Base-by-base conservation (phyloP, 30 jellyfish, hydroid and myxozoan species). In the Cassiopea andromeda region DNA sequence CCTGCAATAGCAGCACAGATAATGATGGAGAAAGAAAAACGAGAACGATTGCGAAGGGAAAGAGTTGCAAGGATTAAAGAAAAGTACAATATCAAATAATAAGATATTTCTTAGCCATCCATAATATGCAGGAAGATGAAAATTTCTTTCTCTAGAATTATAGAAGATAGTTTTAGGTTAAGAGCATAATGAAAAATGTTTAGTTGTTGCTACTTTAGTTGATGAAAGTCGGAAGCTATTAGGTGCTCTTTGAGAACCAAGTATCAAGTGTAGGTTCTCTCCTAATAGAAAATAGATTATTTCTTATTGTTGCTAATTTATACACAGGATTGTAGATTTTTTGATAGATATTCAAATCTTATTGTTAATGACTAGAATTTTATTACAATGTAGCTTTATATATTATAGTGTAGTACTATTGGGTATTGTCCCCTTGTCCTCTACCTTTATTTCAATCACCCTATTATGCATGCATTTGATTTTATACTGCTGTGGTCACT, bases 1-100 rank as follows among this genome's bases (percentile, higher is more conserved):
- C 90, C 94, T 1, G 67, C 60, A 57, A 77, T 87, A 12, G 82
- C 81, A 7, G 90, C 80, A 60, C 82, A 73, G 58, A 77, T 83
- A 7, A 84, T 84, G 8, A 69, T 87, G 73, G 94, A 77, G 15
- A 44, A 68, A 44, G 85, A 78, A 59, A 69, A 89, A 71, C 50
- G 68, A 18, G 84, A 73, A 44, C 48, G 77, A 19, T 80, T 43
- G 46, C 50, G 90, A 8, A 85, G 73, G 44, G 94, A 77, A 69
- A 87, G 90, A 57, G 75, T 78, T n/a, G 86, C 78, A 38, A 57
- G 60, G 48, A 87, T 87, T 19, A 77, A 81, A 38, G 64, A 87
- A 54, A 87, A 87, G 59, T 87, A 87, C 82, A 87, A 78, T 60
- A 87, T 87, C 44, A 50, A 70, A 70, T 14, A 16, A 5, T 13